Evolutionary conservation across 2,797 vertebrate species (phyloP).

Genomic region (Nasua narica): DNA sequence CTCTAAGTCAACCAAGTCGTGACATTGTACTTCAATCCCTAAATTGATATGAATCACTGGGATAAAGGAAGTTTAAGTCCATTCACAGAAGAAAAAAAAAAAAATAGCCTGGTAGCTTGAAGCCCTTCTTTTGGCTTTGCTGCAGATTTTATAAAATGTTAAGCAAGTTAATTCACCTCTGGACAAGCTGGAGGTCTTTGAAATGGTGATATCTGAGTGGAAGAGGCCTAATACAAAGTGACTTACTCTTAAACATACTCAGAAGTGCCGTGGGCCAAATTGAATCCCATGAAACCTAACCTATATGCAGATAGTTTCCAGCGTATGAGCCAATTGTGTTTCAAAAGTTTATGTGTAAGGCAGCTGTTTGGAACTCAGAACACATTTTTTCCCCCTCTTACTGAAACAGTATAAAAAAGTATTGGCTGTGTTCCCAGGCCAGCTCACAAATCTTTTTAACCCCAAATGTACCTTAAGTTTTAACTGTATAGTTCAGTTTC

Average conservation of each 20-base stretch:
- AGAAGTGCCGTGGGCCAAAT: constrained; percentile 39
- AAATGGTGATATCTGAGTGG: background rate
- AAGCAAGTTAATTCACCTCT: constrained; percentile 19
- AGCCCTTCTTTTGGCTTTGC: background rate
- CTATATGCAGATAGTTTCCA: constrained; percentile 54
- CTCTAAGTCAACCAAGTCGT: constrained; percentile 27
- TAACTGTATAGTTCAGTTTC: constrained; percentile 38
- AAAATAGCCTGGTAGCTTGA: constrained; percentile 35
- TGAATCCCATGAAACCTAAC: constrained; percentile 63
- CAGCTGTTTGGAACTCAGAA: constrained; percentile 71
- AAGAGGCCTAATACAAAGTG: constrained; percentile 30
- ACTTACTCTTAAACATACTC: constrained; percentile 63
- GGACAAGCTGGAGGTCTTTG: constrained; percentile 26
- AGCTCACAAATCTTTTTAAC: constrained; percentile 57
- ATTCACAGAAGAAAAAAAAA: constrained; percentile 8
- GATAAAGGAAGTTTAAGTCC: constrained; percentile 44
- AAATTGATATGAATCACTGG: background rate
- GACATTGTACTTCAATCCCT: background rate
- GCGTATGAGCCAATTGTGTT: constrained; percentile 51
- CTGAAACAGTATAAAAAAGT: constrained; percentile 57
- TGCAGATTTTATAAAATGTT: constrained; percentile 29
- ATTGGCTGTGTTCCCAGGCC: constrained; percentile 61
- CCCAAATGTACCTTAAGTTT: constrained; percentile 47
- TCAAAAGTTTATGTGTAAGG: constrained; percentile 66
- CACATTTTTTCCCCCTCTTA: constrained; percentile 11